phyloP scores from a whole-genome alignment of 2,797 vertebrate species.

The Octomys mimax region DNA sequence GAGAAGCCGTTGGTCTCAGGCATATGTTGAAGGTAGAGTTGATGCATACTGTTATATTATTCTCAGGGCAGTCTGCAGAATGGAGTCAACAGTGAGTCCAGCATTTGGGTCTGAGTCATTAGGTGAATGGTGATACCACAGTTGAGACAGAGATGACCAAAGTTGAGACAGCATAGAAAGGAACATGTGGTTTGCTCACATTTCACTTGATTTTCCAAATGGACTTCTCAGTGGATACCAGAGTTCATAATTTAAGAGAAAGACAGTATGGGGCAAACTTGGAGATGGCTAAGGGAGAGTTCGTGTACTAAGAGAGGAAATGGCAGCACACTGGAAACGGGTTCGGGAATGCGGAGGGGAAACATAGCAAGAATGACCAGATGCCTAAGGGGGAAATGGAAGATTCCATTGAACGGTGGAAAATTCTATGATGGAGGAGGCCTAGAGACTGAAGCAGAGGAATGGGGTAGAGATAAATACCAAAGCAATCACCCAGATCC shows the following conservation, averaged over 20 bases:
- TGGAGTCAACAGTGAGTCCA: neutral
- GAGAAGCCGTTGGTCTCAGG: neutral
- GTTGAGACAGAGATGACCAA: neutral
- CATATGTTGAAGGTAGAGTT: neutral
- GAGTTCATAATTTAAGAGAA: neutral
- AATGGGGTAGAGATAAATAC: neutral
- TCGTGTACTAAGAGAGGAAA: neutral
- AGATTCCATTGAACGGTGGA: neutral
- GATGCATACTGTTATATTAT: neutral
- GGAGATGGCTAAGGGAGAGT: neutral
- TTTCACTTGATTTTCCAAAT: neutral
- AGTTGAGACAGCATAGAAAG: neutral
- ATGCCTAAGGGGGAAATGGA: neutral
- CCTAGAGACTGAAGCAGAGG: neutral
- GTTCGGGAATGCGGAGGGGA: neutral
- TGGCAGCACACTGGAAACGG: neutral
- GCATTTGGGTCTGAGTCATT: neutral
- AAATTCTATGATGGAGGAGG: neutral
- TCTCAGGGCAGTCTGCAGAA: neutral
- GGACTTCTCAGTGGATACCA: neutral
- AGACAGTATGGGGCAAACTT: neutral
- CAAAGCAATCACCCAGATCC: neutral
- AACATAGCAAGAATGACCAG: neutral
- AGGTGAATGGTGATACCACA: fast-evolving
- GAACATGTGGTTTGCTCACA: neutral